Conservation (phyloP, 2,888 invertebrate genomes). For the Trichogramma dendrolimi region DNA sequence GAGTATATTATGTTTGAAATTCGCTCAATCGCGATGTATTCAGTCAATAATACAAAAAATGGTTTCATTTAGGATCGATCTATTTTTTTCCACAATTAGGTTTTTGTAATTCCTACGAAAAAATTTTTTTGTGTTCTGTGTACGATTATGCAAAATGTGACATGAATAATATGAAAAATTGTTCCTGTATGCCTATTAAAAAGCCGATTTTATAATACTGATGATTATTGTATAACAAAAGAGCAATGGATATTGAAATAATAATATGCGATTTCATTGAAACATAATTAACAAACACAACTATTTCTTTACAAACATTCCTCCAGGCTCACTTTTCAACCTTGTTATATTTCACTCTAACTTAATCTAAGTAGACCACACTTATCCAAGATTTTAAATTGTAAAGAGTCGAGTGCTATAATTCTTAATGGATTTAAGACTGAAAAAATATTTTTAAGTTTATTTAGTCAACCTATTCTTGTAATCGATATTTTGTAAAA, state of each 20-base stretch:
- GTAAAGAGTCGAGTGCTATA: too few species aligned
- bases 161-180: slow-evolving; percentile 40
- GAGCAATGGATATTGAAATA: slow-evolving; percentile 50
- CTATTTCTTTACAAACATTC: neutral
- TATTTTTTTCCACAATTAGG: too few species aligned
- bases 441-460: too few species aligned
- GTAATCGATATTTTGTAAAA: too few species aligned
- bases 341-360: too few species aligned
- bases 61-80: slow-evolving; percentile 4
- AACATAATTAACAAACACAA: slow-evolving; percentile 14
- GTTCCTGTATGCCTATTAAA: slow-evolving; percentile 47
- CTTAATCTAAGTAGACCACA: too few species aligned
- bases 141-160: slow-evolving; percentile 24
- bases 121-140: too few species aligned
- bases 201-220: slow-evolving; percentile 43
- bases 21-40: slow-evolving; percentile 14
- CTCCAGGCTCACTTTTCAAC: neutral
- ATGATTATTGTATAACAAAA: slow-evolving; percentile 48
- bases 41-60: slow-evolving; percentile 3
- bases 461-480: too few species aligned
- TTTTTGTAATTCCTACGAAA: too few species aligned
- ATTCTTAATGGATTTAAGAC: too few species aligned
- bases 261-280: slow-evolving; percentile 46
- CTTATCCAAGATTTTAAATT: too few species aligned
- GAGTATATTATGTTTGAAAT: neutral